A percentile compares a stretch with the other conserved stretches of the same genome.
phyloP scores from a whole-genome alignment of 2,888 invertebrate species.

The Melolontha melolontha region DNA sequence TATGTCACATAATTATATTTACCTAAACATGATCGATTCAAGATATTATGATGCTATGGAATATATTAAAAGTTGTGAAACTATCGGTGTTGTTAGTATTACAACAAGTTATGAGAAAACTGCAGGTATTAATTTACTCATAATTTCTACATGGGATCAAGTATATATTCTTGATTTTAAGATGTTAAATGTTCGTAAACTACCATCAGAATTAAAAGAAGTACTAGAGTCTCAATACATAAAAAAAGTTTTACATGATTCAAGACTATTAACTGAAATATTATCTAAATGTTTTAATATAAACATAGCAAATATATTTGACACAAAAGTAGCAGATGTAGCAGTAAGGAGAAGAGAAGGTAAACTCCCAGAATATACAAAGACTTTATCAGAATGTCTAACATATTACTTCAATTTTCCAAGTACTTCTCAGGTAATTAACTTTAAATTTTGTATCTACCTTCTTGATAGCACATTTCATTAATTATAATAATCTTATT shows the following conservation, averaged over 20 bases:
- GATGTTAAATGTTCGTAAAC: slow-evolving; percentile 32
- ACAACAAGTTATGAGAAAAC: slow-evolving; percentile 40
- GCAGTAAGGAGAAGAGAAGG: slow-evolving; percentile 17
- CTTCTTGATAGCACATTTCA: neutral
- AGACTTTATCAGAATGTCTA: slow-evolving; percentile 44
- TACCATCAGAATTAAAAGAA: slow-evolving; percentile 46
- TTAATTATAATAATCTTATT: neutral
- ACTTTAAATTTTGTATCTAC: neutral
- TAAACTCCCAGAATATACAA: slow-evolving; percentile 11
- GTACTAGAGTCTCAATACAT: slow-evolving; percentile 45
- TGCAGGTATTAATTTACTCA: slow-evolving; percentile 44
- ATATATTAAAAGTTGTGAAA: slow-evolving; percentile 45
- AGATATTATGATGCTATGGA: slow-evolving; percentile 45
- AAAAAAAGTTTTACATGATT: slow-evolving; percentile 49
- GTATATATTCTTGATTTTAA: slow-evolving; percentile 50
- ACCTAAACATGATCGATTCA: slow-evolving; percentile 45
- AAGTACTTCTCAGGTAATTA: slow-evolving; percentile 29
- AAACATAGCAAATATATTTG: slow-evolving; percentile 49
- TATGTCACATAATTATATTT: slow-evolving; percentile 45
- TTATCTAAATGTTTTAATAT: slow-evolving; percentile 46
- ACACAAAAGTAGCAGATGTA: slow-evolving; percentile 49
- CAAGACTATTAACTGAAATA: slow-evolving; percentile 43
- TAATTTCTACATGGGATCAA: slow-evolving; percentile 47
- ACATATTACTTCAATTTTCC: slow-evolving; percentile 49
- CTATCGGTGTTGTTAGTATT: slow-evolving; percentile 46